Percentiles rank a stretch among this genome's conserved stretches.
phyloP scores from a whole-genome alignment of 2,888 invertebrate species.

The Macaria liturata region DNA sequence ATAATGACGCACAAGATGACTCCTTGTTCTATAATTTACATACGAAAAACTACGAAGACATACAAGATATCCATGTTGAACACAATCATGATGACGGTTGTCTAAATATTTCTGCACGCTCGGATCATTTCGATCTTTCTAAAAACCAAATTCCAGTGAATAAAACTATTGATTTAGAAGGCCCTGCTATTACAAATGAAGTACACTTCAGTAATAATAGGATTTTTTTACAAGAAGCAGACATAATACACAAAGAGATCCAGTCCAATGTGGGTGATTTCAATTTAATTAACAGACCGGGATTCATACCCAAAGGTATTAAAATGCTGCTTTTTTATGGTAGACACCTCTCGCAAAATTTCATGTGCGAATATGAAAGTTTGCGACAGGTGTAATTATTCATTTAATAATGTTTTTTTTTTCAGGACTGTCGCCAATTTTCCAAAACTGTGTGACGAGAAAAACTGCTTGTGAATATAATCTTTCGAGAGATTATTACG shows the following conservation, averaged over 20 bases:
- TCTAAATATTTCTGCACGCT: constrained; percentile 28
- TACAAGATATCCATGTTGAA: too few relatives aligned
- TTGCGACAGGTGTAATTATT: too few relatives aligned
- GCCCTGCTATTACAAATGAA: too few relatives aligned
- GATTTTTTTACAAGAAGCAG: too few relatives aligned
- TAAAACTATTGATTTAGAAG: too few relatives aligned
- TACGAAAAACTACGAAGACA: too few relatives aligned
- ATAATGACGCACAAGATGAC: too few relatives aligned
- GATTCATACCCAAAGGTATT: constrained; percentile 83
- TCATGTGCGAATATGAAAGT: too few relatives aligned
- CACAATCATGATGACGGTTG: too few relatives aligned
- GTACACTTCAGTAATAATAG: too few relatives aligned
- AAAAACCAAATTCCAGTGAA: not conserved
- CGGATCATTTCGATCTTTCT: constrained; percentile 39
- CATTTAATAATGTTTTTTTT: constrained; percentile 13
- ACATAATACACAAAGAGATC: not conserved
- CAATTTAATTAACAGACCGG: constrained; percentile 65
- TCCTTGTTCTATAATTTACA: too few relatives aligned
- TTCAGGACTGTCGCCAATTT: constrained; percentile 81
- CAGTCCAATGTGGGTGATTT: constrained; percentile 39
- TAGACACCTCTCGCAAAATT: too few relatives aligned
- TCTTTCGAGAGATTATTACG: constrained; percentile 56
- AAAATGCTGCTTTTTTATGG: not conserved
- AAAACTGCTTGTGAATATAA: constrained; percentile 34
- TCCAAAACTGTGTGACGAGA: constrained; percentile 54